Base-by-base conservation (phyloP, 1,140 invertebrate genomes). In the Penaeus chinensis region DNA sequence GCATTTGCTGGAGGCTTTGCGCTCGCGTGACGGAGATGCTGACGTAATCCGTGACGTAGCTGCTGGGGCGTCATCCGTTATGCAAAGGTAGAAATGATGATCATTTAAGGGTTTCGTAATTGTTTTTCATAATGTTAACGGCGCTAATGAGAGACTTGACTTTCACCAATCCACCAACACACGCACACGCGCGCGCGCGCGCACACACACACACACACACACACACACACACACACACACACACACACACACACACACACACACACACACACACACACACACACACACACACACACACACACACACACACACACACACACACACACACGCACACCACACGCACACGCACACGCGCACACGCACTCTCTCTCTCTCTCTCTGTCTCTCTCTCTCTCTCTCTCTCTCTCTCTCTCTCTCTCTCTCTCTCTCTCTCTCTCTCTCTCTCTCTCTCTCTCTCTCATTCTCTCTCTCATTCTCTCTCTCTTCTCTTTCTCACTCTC, bases 401-500 rank as follows among this genome's bases (percentile, higher is more conserved):
- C 32, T n/a, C 13, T n/a, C 32, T 32, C 32, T n/a, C 22, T n/a
- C 32, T 32, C 32, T 32, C 32, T n/a, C 22, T n/a, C 22, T n/a
- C 22, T n/a, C 32, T 32, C 32, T 32, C 22, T 71, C 66, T 71
- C 66, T 71, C 66, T 71, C 66, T n/a, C 66, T 71, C 66, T n/a
- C 22, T 71, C 22, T 71, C 66, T 71, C 22, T n/a, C 22, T 71
- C 66, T 71, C 66, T 71, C 66, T 71, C 66, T 71, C 66, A 20
- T 22, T 71, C 66, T 71, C 66, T 71, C 66, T 69, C 42, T 62
- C 1, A n/a, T 69, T 77, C 27, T 74, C 32, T 54, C 37, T 54
- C 82, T 74, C 82, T 84, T 65, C 54, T 65, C 54, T 65, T 62
- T 24, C 76, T 69, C 71, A 63, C 71, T 65, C 71, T 65, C 71